Evolutionary conservation across 2,888 invertebrate species (phyloP).

Genomic region (Graphium colonna): DNA sequence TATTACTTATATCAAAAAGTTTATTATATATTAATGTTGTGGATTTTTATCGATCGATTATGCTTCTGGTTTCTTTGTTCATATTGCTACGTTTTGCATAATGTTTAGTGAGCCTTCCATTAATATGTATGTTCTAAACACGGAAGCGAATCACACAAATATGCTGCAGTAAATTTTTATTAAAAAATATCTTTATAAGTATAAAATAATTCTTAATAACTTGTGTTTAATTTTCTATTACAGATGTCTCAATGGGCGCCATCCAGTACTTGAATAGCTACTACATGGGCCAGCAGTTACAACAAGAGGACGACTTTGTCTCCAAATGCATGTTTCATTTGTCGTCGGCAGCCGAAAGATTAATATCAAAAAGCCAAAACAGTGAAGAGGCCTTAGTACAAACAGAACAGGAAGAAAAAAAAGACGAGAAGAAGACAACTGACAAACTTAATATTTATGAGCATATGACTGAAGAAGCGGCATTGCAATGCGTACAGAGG

Average conservation of each 20-base stretch:
- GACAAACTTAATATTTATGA: slow-evolving; percentile 72
- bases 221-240: slow-evolving; percentile 11
- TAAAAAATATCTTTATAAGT: no score
- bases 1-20: neutral
- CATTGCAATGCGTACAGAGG: slow-evolving; percentile 93
- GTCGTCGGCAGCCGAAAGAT: slow-evolving; percentile 88
- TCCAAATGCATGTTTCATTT: slow-evolving; percentile 96
- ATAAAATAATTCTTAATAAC: no score
- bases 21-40: no score
- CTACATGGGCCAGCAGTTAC: slow-evolving; percentile 94
- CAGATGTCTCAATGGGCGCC: slow-evolving; percentile 95
- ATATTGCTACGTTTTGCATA: no score
- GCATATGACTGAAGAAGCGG: slow-evolving; percentile 85
- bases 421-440: slow-evolving; percentile 50
- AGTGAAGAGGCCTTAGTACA: slow-evolving; percentile 40
- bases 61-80: no score
- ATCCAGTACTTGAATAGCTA: slow-evolving; percentile 96
- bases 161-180: no score
- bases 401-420: slow-evolving; percentile 39
- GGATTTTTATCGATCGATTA: no score
- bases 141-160: no score
- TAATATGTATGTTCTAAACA: no score
- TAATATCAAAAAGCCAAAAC: slow-evolving; percentile 67
- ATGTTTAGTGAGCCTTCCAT: no score
- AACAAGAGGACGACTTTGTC: slow-evolving; percentile 95